These are phyloP conservation scores for Crossoptilon crossoptilon DNA, from an alignment of 2,797 vertebrate genomes.

Conservation along the genomic window DNA sequence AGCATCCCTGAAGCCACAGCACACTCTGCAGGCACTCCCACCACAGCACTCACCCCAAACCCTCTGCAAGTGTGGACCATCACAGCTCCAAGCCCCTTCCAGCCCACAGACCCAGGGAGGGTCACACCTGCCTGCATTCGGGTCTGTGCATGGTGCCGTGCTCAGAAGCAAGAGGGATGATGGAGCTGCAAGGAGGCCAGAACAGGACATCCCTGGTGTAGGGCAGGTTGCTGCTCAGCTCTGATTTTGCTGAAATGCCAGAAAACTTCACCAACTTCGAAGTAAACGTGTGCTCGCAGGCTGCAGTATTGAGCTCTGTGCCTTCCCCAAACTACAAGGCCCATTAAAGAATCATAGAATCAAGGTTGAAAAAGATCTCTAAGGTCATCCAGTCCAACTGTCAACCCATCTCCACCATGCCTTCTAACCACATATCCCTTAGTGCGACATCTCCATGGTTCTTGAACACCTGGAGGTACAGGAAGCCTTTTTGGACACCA, in stretches of 20 bases:
- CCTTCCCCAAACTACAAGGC: accelerated
- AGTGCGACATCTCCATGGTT: no score
- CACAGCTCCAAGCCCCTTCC: accelerated
- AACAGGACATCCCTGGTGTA: not conserved
- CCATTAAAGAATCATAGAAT: not conserved
- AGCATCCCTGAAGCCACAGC: conserved; percentile 65
- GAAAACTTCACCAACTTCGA: not conserved
- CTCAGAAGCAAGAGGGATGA: not conserved
- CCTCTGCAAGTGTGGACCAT: not conserved
- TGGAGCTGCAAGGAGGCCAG: not conserved
- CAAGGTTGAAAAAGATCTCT: no score
- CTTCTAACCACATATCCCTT: no score
- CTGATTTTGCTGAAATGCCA: not conserved
- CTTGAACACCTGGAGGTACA: no score
- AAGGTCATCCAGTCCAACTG: no score
- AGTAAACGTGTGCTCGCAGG: not conserved
- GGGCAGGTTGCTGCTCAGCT: not conserved
- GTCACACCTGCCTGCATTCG: not conserved
- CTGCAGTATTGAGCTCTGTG: not conserved
- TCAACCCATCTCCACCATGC: no score
- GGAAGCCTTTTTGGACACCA: not conserved
- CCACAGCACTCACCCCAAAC: not conserved
- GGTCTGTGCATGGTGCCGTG: accelerated
- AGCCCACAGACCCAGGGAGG: accelerated
- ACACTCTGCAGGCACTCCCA: conserved; percentile 57